phyloP scores from a whole-genome alignment of 64 coral and sea anemone species.

The Dendronephthya gigantea region DNA sequence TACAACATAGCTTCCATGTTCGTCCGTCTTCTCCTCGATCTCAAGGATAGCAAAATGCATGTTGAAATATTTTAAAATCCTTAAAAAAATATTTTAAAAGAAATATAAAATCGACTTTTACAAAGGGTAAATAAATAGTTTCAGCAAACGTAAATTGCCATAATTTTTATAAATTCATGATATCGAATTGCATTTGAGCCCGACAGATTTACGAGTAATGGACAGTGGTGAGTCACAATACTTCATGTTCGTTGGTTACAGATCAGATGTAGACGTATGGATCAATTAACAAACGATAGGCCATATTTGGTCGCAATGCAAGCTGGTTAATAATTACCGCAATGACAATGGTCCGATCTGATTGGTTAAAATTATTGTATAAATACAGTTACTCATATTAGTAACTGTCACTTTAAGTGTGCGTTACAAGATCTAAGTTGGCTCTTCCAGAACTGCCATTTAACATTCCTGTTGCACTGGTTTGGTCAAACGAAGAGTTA shows the following conservation, averaged over 20 bases:
- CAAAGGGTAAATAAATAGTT: no score
- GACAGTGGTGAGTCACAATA: neutral
- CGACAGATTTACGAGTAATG: neutral
- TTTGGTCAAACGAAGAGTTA: no score
- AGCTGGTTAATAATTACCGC: no score
- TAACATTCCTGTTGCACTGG: no score
- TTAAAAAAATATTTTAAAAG: neutral
- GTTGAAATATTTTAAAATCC: neutral
- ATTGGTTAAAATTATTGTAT: no score
- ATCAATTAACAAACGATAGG: neutral
- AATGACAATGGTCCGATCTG: no score
- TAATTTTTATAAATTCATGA: neutral
- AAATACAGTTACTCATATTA: no score
- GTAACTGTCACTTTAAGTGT: no score
- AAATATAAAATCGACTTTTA: neutral
- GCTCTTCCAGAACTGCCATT: no score
- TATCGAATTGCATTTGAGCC: neutral
- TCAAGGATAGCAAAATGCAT: slow-evolving; percentile 15
- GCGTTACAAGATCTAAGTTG: no score
- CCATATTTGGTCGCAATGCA: neutral
- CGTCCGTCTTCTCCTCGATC: neutral
- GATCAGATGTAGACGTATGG: neutral
- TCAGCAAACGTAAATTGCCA: no score
- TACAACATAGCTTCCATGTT: neutral
- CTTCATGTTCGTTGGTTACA: neutral